Evolutionary conservation across 2,888 invertebrate species (phyloP).

Genomic region (Heliconius ethilla): DNA sequence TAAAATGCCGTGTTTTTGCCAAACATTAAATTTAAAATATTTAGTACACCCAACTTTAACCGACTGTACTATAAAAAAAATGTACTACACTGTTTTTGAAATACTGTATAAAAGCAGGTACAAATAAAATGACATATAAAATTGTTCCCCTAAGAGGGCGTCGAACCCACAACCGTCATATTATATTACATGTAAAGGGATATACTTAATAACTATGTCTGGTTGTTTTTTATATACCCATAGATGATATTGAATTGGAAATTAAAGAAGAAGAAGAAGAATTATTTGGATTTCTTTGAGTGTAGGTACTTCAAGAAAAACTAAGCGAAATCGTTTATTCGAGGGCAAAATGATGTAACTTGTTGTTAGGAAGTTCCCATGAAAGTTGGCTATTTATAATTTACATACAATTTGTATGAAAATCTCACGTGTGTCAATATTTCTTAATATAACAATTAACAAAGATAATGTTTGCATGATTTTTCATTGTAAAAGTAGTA

Average conservation of each 20-base stretch:
- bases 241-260: neutral
- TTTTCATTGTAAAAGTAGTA: neutral
- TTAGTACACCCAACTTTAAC: no score
- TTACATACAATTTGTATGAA: constrained; percentile 26
- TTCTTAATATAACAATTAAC: constrained; percentile 17
- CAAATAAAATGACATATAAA: neutral
- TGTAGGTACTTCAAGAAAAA: neutral
- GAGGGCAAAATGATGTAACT: neutral
- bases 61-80: no score
- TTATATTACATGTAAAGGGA: neutral
- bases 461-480: constrained; percentile 8
- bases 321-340: neutral
- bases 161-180: neutral
- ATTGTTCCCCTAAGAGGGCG: neutral
- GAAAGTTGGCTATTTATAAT: constrained; percentile 16
- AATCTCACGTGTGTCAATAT: constrained; percentile 29
- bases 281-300: neutral
- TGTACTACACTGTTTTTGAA: no score
- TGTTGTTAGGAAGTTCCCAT: constrained; percentile 17
- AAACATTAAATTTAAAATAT: no score
- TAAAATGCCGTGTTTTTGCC: no score
- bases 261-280: neutral
- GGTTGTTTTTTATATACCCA: neutral
- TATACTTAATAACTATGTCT: neutral
- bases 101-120: neutral